These are phyloP conservation scores for Xylocopa sonorina DNA, from an alignment of 1,140 invertebrate genomes.

Conservation along the genomic window DNA sequence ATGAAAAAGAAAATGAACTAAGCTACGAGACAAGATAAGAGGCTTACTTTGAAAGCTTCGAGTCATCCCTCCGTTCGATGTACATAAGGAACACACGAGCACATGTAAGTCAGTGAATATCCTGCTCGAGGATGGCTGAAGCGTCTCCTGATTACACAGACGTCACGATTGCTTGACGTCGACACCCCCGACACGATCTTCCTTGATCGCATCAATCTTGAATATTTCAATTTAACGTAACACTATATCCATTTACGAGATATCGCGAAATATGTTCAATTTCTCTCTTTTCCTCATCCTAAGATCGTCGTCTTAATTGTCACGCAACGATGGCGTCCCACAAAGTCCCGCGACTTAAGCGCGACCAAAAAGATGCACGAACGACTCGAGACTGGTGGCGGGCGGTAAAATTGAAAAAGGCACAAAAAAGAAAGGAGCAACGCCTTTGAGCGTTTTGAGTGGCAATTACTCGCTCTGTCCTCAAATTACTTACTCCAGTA, in stretches of 20 bases:
- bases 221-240: not conserved
- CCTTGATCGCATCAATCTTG: constrained; percentile 59
- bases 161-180: constrained; percentile 24
- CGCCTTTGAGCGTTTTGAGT: constrained; percentile 63
- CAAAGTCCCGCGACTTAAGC: not conserved
- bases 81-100: not conserved
- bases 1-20: constrained; percentile 29
- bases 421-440: constrained; percentile 24
- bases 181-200: constrained; percentile 19
- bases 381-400: constrained; percentile 8
- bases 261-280: too few relatives aligned
- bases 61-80: not conserved
- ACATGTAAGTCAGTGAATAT: not conserved
- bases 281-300: not conserved
- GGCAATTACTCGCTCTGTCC: constrained; percentile 67
- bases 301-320: not conserved
- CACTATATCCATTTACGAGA: not conserved
- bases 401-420: constrained; percentile 36
- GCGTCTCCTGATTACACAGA: constrained; percentile 50
- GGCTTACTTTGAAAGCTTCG: constrained; percentile 44
- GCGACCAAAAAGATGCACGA: not conserved
- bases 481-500: constrained; percentile 68
- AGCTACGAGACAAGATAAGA: not conserved
- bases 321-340: not conserved
- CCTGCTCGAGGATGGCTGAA: constrained; percentile 35